These are phyloP conservation scores for Tricholauxania praeusta DNA, from an alignment of 2,888 invertebrate species.

Conservation along the genomic window DNA sequence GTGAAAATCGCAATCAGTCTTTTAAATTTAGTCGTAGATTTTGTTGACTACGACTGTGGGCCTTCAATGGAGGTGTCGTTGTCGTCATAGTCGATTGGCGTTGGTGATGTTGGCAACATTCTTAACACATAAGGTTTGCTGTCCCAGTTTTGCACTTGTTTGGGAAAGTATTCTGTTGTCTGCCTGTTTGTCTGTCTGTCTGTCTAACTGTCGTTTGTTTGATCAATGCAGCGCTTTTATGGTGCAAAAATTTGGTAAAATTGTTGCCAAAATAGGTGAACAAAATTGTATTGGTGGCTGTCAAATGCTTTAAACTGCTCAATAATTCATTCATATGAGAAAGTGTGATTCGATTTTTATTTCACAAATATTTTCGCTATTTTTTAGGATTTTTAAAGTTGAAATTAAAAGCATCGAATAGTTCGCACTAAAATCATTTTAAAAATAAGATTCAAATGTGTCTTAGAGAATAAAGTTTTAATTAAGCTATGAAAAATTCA, in stretches of 20 bases:
- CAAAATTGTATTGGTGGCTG: too few relatives aligned
- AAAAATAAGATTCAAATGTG: background rate
- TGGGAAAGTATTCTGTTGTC: constrained; percentile 21
- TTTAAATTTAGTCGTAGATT: too few relatives aligned
- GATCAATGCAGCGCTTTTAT: constrained; percentile 29
- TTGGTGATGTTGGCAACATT: background rate
- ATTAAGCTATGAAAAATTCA: too few relatives aligned
- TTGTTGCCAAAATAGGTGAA: too few relatives aligned
- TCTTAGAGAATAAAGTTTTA: too few relatives aligned
- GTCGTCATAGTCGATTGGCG: background rate
- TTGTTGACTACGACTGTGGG: too few relatives aligned
- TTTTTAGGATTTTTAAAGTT: too few relatives aligned
- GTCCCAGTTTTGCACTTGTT: constrained; percentile 35
- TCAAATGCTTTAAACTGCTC: too few relatives aligned
- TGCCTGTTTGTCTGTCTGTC: background rate
- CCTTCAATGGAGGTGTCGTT: too few relatives aligned
- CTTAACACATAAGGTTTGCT: constrained; percentile 6
- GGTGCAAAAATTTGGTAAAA: constrained; percentile 22
- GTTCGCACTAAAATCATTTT: background rate
- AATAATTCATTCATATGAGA: too few relatives aligned
- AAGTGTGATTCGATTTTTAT: too few relatives aligned
- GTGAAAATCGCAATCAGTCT: background rate
- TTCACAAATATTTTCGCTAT: too few relatives aligned
- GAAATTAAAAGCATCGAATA: background rate
- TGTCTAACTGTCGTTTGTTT: constrained; percentile 13